phyloP scores from a whole-genome alignment of 2,113 vertebrate genomes.

The Oophaga pumilio region DNA sequence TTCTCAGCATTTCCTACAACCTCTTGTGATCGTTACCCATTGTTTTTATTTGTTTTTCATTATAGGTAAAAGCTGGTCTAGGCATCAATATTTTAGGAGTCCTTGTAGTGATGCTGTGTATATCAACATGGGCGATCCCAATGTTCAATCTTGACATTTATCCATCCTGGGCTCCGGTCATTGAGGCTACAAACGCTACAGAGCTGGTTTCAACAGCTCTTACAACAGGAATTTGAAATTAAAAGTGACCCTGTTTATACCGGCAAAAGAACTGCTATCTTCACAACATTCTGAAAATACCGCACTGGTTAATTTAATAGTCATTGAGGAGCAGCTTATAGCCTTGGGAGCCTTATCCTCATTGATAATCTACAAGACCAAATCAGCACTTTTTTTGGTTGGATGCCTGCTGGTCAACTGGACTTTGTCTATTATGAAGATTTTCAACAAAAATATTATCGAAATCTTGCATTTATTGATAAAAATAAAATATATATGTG shows the following conservation, averaged over 20 bases:
- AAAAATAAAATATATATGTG: too few relatives aligned
- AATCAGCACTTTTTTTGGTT: not conserved
- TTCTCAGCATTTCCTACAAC: not conserved
- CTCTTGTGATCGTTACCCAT: constrained; percentile 50
- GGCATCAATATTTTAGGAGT: constrained; percentile 86
- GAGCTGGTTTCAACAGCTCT: not conserved
- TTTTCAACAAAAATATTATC: not conserved
- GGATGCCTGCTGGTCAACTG: not conserved
- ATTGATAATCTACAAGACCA: not conserved
- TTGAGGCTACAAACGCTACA: constrained; percentile 70
- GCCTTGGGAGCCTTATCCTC: not conserved
- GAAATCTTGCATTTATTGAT: too few relatives aligned
- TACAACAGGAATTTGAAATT: not conserved
- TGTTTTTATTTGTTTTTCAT: constrained; percentile 52
- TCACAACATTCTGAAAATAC: not conserved
- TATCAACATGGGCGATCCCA: constrained; percentile 83
- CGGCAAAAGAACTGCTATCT: not conserved
- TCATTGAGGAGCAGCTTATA: not conserved
- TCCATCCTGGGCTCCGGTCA: constrained; percentile 79
- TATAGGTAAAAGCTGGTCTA: constrained; percentile 91
- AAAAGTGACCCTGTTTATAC: not conserved
- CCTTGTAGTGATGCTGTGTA: constrained; percentile 80
- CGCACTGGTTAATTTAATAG: not conserved
- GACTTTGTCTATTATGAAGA: not conserved
- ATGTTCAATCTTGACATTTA: constrained; percentile 82